Evolutionary conservation across 2,888 invertebrate species (phyloP).

Genomic region (Branchipolynoe longqiensis): DNA sequence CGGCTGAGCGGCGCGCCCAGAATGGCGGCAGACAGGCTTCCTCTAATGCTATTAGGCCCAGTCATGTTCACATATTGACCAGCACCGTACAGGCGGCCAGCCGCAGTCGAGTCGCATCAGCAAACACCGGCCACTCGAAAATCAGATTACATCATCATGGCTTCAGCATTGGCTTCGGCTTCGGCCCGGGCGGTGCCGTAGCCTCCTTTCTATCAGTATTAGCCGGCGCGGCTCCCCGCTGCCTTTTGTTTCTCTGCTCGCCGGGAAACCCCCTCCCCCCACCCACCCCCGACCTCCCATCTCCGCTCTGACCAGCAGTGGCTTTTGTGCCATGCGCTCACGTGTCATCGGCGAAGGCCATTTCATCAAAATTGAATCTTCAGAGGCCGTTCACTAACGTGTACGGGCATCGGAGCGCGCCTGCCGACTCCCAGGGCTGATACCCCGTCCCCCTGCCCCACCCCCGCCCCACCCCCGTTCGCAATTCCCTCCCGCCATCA

Average conservation of each 20-base stretch:
- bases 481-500: background rate
- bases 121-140: constrained; percentile 22
- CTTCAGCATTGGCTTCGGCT: constrained; percentile 16
- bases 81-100: background rate
- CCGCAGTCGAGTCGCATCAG: constrained; percentile 14
- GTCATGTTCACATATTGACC: constrained; percentile 55
- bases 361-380: constrained; percentile 1
- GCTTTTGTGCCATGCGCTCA: background rate
- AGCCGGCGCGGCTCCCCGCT: background rate
- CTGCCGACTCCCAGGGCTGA: background rate
- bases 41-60: constrained; percentile 39
- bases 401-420: background rate
- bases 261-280: background rate
- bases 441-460: background rate
- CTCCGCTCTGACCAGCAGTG: background rate
- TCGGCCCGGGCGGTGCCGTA: background rate
- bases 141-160: constrained; percentile 40
- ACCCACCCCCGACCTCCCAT: background rate
- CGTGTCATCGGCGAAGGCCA: constrained; percentile 12
- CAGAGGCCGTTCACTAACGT: background rate
- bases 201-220: background rate
- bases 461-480: background rate
- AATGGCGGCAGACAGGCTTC: constrained; percentile 39
- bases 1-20: background rate
- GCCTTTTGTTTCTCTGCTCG: constrained; percentile 13